A percentile compares a stretch with the other conserved stretches of the same genome.
Evolutionary conservation across 2,797 vertebrate species (phyloP).

Genomic region (Huso huso): DNA sequence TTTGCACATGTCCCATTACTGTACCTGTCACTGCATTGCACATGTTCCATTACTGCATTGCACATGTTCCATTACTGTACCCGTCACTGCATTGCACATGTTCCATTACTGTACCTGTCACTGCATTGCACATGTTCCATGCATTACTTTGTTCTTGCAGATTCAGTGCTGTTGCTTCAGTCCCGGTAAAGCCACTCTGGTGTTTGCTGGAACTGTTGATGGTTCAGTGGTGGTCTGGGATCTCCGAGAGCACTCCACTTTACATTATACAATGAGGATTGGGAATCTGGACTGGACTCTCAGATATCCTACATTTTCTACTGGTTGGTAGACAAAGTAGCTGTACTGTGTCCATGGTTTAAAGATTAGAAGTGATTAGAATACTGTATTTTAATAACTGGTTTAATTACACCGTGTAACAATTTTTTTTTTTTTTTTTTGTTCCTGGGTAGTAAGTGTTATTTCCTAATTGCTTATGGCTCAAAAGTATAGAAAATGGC

Average conservation of each 20-base stretch:
- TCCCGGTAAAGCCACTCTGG: conserved; percentile 69
- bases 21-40: neutral
- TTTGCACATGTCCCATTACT: too few species aligned
- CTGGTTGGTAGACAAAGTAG: conserved; percentile 55
- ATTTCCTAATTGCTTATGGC: too few species aligned
- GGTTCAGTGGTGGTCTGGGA: conserved; percentile 88
- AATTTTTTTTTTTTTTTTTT: too few species aligned
- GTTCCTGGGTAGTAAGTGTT: too few species aligned
- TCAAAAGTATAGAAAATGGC: too few species aligned
- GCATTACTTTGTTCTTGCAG: conserved; percentile 38
- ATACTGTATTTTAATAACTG: neutral
- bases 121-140: too few species aligned
- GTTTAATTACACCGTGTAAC: too few species aligned
- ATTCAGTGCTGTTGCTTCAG: conserved; percentile 84
- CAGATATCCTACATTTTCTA: conserved; percentile 86
- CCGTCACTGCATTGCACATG: too few species aligned
- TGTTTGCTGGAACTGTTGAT: conserved; percentile 85
- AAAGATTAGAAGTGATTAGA: neutral
- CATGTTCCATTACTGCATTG: too few species aligned
- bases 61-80: too few species aligned
- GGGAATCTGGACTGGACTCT: conserved; percentile 70
- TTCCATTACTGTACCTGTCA: too few species aligned
- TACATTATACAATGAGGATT: conserved; percentile 58
- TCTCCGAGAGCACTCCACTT: conserved; percentile 69
- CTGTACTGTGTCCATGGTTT: neutral